A percentile compares a stretch with the other conserved stretches of the same genome.
Evolutionary conservation across 2,888 invertebrate species (phyloP).

Genomic region (Atrina japonica): DNA sequence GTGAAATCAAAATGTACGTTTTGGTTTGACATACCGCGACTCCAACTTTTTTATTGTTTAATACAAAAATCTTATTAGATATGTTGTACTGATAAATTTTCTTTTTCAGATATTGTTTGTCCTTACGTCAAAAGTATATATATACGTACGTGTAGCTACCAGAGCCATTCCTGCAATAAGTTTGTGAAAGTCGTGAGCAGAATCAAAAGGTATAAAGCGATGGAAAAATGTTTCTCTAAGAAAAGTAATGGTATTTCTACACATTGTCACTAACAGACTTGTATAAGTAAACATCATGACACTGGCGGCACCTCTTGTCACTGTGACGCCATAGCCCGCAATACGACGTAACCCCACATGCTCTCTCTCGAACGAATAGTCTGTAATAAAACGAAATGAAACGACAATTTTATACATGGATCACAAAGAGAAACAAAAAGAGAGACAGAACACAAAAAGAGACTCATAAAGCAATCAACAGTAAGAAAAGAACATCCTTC

Average conservation of each 20-base stretch:
- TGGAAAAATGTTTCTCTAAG: conserved; percentile 84
- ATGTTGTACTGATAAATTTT: too few species aligned
- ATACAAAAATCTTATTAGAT: too few species aligned
- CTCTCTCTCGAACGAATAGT: conserved; percentile 84
- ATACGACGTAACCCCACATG: conserved; percentile 84
- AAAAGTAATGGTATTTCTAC: conserved; percentile 84
- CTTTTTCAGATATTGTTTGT: too few species aligned
- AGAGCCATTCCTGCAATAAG: conserved; percentile 84
- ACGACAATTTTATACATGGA: too few species aligned
- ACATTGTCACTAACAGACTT: conserved; percentile 84
- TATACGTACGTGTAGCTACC: conserved; percentile 83
- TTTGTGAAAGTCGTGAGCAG: conserved; percentile 83
- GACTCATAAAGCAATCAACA: too few species aligned
- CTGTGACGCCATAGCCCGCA: conserved; percentile 84
- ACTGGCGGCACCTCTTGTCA: conserved; percentile 85
- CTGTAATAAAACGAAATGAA: conserved; percentile 78
- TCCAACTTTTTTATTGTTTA: too few species aligned
- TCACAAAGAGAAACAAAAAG: too few species aligned
- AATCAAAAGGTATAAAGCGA: conserved; percentile 84
- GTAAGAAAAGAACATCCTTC: too few species aligned
- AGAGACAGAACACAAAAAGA: too few species aligned
- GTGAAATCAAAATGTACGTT: too few species aligned
- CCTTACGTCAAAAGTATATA: too few species aligned
- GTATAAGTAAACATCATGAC: conserved; percentile 85
- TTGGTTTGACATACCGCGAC: too few species aligned